Evolutionary conservation across 2,888 invertebrate species (phyloP), one percentile per base, ranked within the genome.

Genomic region (Chloroclysta siterata): DNA sequence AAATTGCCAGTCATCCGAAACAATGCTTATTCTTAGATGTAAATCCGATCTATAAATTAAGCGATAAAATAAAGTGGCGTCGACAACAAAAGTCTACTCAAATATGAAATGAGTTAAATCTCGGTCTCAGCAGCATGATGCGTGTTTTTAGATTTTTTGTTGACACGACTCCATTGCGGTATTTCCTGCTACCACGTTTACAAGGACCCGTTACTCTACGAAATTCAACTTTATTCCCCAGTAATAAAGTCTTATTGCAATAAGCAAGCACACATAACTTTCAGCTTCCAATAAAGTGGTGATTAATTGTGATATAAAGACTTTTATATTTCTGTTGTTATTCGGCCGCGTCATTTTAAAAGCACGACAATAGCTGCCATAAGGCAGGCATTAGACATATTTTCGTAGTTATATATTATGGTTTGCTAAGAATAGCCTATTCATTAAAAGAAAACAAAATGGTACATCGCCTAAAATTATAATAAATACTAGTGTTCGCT

Each of bases 51-150:
- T 52, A 70, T 72, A 65, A 69, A 72, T 72, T 65, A 69, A 57
- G 78, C 73, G 74, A 83, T 85, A 85, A 87, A 90, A 87, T 88
- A 85, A 90, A 91, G 85, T 87, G 87, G 79, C 75, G 77, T 77
- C 77, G 78, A 85, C 85, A 86, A 83, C 85, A 84, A 78, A 81
- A 86, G 87, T 88, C 86, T 74, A 77, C 83, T 88, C 81, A 85
- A 88, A 90, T 90, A 90, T 90, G 88, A 90, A 88, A 90, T 88
- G 88, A 87, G 88, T 90, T 89, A 90, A 90, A 89, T 88, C 86
- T 87, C 85, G 86, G 86, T 87, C 36, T 39, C 89, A 90, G 88
- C 85, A 89, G 86, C 82, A 86, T 90, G 88, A 90, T 87, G 87
- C 81, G 79, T 81, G 88, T 88, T 88, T 85, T 88, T 85, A 88